Base-by-base conservation (phyloP, 2,113 vertebrate genomes). In the Aleadryas rufinucha region DNA sequence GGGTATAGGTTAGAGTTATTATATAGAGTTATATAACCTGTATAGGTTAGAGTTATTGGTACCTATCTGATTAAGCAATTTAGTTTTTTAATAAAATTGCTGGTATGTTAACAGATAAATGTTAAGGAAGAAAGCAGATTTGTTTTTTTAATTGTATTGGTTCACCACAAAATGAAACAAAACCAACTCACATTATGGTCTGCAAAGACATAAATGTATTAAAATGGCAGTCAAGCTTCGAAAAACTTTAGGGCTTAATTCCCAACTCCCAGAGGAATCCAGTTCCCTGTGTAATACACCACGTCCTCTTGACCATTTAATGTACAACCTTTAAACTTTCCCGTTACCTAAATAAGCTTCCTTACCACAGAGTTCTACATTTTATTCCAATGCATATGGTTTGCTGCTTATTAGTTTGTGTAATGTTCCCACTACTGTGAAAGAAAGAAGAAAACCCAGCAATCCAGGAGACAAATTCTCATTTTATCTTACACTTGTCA, bases 401-500 rank as follows among this genome's bases (percentile, higher is more conserved):
- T 95, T 92, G 37, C 49, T 90, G 41, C 65, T 84, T 93, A 84
- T 89, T 92, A 95, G 59, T 86, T 93, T 92, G 39, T 86, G 41
- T 41, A 94, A 89, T 84, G 65, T 81, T 83, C 49, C 54, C 1
- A 18, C 33, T 53, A 42, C 37, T 75, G n/a, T 28, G 28, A 86
- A 89, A 94, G 64, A 60, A 85, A 84, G 70, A 74, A 94, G 87
- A 93, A 59, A 22, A 0, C 2, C 3, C 64, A 70, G 64, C 13
- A 91, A 87, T 89, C 44, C 52, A 87, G 28, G 60, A 84, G 64
- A 78, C 57, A 93, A 85, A 39, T 65, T 96, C 69, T 89, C 77
- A 94, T 97, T 96, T 95, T 93, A 90, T 86, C 76, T 92, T 65
- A 80, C 37, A 49, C 76, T 97, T 93, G 84, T 94, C 80, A 93